phyloP scores from a whole-genome alignment of 2,113 vertebrate species.

The Cryptotis parvus region DNA sequence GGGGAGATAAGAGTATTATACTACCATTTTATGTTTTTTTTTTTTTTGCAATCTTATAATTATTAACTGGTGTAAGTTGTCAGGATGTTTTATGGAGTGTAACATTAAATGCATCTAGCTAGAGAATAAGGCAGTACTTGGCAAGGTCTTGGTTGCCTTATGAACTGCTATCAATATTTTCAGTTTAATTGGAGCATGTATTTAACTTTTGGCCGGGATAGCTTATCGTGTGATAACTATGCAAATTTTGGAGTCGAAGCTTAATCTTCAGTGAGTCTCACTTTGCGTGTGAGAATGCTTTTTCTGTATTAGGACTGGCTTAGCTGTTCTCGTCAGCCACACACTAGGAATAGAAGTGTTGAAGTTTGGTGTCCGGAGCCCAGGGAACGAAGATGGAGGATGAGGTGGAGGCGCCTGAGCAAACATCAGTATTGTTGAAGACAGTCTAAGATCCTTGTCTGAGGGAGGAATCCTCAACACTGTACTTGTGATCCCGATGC shows the following conservation, averaged over 20 bases:
- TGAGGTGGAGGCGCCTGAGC: background rate
- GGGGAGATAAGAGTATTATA: background rate
- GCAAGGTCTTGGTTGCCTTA: constrained; percentile 3
- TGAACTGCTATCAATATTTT: background rate
- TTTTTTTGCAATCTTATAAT: background rate
- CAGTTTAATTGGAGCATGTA: background rate
- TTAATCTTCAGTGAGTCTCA: background rate
- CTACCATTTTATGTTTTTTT: background rate
- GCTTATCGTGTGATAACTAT: background rate
- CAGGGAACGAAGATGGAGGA: background rate
- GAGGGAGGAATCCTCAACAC: background rate
- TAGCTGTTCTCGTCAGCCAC: constrained; percentile 55
- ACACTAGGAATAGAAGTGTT: constrained; percentile 52
- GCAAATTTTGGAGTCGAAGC: background rate
- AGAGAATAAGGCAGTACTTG: background rate
- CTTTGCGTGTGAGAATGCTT: background rate
- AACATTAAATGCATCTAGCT: background rate
- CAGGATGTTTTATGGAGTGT: background rate
- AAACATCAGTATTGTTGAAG: background rate
- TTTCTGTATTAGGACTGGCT: background rate
- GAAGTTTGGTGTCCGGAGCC: background rate
- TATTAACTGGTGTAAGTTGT: background rate
- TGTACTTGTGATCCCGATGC: background rate
- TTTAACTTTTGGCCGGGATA: background rate
- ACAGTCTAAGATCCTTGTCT: too few relatives aligned